phyloP scores from a whole-genome alignment of 2,113 vertebrate genomes.

The Chaetodon trifascialis region DNA sequence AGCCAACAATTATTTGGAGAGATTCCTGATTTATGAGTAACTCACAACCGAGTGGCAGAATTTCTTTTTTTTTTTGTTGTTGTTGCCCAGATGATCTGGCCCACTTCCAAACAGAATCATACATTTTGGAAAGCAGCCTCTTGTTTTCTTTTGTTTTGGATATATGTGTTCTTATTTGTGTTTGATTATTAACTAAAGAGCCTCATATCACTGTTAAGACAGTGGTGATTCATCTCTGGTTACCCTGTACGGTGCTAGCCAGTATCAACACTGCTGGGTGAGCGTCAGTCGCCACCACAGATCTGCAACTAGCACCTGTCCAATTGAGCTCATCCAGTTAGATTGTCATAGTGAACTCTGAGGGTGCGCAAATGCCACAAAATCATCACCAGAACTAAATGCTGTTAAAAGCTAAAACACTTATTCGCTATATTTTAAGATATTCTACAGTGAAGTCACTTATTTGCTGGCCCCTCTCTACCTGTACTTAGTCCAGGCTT shows the following conservation, averaged over 20 bases:
- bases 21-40: slow-evolving; percentile 63
- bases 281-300: not conserved
- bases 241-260: not conserved
- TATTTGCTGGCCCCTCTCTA: not conserved
- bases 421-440: not conserved
- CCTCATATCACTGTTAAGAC: slow-evolving; percentile 80
- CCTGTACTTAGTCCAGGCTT: slow-evolving; percentile 24
- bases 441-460: not conserved
- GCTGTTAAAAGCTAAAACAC: slow-evolving; percentile 19
- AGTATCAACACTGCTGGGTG: slow-evolving; percentile 13
- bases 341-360: not conserved
- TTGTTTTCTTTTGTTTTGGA: slow-evolving; percentile 81
- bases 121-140: slow-evolving; percentile 84
- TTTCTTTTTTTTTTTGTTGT: slow-evolving; percentile 32
- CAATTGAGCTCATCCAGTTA: not conserved
- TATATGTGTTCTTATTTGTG: slow-evolving; percentile 84
- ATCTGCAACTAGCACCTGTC: not conserved
- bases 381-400: not conserved
- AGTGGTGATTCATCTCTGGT: slow-evolving; percentile 17
- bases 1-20: slow-evolving; percentile 45
- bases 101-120: slow-evolving; percentile 53
- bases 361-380: not conserved
- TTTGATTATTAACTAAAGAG: slow-evolving; percentile 84
- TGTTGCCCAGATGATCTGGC: slow-evolving; percentile 62
- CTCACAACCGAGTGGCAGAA: slow-evolving; percentile 46